Percentiles rank a stretch among this genome's conserved stretches.
phyloP scores from a whole-genome alignment of 2,888 invertebrate genomes.

The Meteorus colon region DNA sequence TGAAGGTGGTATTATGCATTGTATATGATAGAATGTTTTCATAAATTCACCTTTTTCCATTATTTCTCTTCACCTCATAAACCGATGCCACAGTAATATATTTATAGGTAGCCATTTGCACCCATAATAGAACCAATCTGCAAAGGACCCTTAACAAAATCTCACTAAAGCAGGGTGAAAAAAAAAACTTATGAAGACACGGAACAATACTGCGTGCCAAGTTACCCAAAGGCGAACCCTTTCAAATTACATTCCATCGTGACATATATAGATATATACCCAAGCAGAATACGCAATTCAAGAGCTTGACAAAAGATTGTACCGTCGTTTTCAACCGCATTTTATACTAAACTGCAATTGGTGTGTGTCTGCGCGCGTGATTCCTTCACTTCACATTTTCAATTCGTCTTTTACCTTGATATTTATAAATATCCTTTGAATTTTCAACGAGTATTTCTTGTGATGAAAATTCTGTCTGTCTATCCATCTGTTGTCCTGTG shows the following conservation, averaged over 20 bases:
- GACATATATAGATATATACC: background rate
- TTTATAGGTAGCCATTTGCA: background rate
- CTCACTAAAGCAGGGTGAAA: conserved; percentile 11
- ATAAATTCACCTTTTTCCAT: background rate
- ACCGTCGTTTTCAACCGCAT: conserved; percentile 23
- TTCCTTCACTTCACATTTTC: conserved; percentile 15
- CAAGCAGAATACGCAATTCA: conserved; percentile 27
- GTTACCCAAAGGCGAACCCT: conserved; percentile 44
- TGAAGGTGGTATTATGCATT: no score
- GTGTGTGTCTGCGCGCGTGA: conserved; percentile 12
- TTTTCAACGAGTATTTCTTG: background rate
- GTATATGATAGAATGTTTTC: background rate
- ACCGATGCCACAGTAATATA: background rate
- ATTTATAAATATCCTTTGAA: background rate
- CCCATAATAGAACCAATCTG: background rate
- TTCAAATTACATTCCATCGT: conserved; percentile 45
- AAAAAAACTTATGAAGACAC: conserved; percentile 31
- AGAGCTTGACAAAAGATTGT: conserved; percentile 45
- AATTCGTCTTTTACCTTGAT: background rate
- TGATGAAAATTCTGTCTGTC: background rate
- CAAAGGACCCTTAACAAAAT: conserved; percentile 5
- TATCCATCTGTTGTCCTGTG: background rate
- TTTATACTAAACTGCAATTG: conserved; percentile 29
- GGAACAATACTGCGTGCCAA: conserved; percentile 38
- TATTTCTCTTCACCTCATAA: background rate